Evolutionary conservation across 2,888 invertebrate genomes (phyloP).

Genomic region (Tenthredo amoena): DNA sequence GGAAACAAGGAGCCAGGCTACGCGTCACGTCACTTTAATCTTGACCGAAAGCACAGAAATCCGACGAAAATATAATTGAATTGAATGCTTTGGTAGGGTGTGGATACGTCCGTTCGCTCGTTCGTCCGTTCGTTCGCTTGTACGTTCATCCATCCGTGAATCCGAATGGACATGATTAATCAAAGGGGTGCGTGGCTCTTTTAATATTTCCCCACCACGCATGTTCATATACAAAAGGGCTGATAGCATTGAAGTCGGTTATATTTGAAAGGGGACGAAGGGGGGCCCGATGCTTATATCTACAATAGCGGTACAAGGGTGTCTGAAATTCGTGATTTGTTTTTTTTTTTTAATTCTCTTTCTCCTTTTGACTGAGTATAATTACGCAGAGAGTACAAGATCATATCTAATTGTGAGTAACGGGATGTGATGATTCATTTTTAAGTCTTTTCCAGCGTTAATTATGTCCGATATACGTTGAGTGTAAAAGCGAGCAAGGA

Average conservation of each 20-base stretch:
- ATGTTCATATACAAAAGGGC: conserved; percentile 47
- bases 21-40: conserved; percentile 22
- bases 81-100: conserved; percentile 20
- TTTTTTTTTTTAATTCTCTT: conserved; percentile 8
- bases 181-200: conserved; percentile 60
- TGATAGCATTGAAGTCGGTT: conserved; percentile 46
- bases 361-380: conserved; percentile 48
- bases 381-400: conserved; percentile 9
- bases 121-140: conserved; percentile 41
- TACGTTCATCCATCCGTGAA: conserved; percentile 54
- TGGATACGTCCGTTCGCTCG: not conserved
- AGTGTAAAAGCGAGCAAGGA: not conserved
- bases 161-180: conserved; percentile 65
- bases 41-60: conserved; percentile 27
- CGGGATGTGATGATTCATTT: not conserved
- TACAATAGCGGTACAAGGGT: conserved; percentile 40
- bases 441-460: not conserved
- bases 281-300: not conserved
- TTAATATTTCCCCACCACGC: conserved; percentile 45
- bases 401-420: conserved; percentile 15
- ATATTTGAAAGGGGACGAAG: conserved; percentile 2
- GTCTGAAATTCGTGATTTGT: conserved; percentile 34
- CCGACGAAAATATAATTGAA: conserved; percentile 36
- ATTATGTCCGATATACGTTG: not conserved
- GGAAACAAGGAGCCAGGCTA: not conserved